Evolutionary conservation across 2,888 invertebrate genomes (phyloP).

Genomic region (Steinernema hermaphroditum): DNA sequence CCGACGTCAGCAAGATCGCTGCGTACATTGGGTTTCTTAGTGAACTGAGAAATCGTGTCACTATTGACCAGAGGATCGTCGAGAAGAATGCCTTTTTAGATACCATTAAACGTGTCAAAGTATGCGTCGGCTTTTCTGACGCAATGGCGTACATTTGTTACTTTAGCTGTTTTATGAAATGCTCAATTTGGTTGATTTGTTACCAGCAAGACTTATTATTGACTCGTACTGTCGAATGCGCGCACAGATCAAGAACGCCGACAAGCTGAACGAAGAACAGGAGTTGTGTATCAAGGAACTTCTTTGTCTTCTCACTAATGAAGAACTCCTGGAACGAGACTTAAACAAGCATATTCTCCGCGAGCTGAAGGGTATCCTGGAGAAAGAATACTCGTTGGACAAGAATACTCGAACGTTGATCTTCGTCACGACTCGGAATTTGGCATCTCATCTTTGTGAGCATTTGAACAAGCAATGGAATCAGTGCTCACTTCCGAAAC

Average conservation of each 20-base stretch:
- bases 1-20: neutral
- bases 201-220: neutral
- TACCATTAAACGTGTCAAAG: neutral
- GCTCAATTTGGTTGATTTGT: neutral
- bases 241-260: neutral
- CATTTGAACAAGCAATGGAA: conserved; percentile 30
- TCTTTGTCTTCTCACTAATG: too few relatives aligned
- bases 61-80: neutral
- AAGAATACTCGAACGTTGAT: conserved; percentile 40
- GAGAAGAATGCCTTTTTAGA: neutral
- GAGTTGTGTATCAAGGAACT: too few relatives aligned
- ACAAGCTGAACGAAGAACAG: neutral
- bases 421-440: conserved; percentile 42
- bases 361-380: neutral
- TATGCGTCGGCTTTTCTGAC: too few relatives aligned
- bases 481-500: neutral
- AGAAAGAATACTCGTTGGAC: conserved; percentile 34
- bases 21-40: neutral
- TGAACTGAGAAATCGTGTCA: neutral
- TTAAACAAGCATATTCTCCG: conserved; percentile 12
- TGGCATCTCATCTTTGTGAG: conserved; percentile 33
- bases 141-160: too few relatives aligned
- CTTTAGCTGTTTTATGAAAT: neutral
- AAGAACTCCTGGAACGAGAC: neutral
- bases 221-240: too few relatives aligned